Percentiles rank a stretch among this genome's conserved stretches.
Evolutionary conservation across 2,888 invertebrate species (phyloP).

Genomic region (Autographa gamma): DNA sequence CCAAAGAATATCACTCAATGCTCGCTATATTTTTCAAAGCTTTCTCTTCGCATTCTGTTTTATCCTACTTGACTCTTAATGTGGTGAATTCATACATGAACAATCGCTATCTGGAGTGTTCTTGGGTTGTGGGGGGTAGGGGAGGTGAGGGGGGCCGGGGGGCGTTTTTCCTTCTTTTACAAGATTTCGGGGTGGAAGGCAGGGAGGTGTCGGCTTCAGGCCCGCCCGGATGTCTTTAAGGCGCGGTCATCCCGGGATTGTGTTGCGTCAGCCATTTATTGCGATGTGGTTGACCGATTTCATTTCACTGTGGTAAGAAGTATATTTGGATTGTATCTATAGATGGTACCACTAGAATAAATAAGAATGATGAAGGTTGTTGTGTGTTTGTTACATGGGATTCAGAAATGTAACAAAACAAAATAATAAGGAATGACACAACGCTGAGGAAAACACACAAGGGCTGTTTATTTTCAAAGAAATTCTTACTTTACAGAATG

Average conservation of each 20-base stretch:
- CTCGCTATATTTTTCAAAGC: slow-evolving; percentile 84
- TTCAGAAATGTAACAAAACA: no score
- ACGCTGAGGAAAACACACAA: no score
- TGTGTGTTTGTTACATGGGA: neutral
- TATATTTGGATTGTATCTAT: slow-evolving; percentile 9
- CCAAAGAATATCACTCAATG: slow-evolving; percentile 81
- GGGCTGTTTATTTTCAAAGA: no score
- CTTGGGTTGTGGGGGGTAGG: slow-evolving; percentile 62
- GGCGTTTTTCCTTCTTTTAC: slow-evolving; percentile 76
- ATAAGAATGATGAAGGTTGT: neutral
- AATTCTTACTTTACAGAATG: no score
- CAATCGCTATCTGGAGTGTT: slow-evolving; percentile 85
- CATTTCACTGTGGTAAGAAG: slow-evolving; percentile 27
- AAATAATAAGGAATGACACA: no score
- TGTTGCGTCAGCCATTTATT: slow-evolving; percentile 56
- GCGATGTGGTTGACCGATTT: slow-evolving; percentile 48
- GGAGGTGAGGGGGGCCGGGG: slow-evolving; percentile 43
- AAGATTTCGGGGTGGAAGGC: slow-evolving; percentile 68
- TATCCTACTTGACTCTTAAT: slow-evolving; percentile 91
- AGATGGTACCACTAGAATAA: neutral
- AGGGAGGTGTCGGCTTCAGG: slow-evolving; percentile 60
- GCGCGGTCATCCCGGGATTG: slow-evolving; percentile 60
- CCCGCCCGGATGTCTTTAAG: slow-evolving; percentile 64
- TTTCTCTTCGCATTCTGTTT: slow-evolving; percentile 84
- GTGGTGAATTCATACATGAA: slow-evolving; percentile 93